Conservation (phyloP, 2,113 vertebrate species). For the Ophthalmolycus amberensis region DNA sequence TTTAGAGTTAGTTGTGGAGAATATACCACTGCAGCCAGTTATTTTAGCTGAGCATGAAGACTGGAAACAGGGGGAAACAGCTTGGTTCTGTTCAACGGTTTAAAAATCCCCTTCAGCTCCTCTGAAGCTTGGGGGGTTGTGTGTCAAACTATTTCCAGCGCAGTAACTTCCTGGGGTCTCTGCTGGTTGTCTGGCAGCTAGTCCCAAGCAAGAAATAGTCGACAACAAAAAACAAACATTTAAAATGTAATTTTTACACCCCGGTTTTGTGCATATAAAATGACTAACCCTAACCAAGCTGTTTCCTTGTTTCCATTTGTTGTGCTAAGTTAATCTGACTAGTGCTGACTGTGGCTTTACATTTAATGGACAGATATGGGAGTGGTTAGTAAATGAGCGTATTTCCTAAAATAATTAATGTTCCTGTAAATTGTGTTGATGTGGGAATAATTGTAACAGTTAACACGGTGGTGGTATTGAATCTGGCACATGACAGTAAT, state of each 20-base stretch:
- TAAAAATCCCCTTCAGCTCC: background rate
- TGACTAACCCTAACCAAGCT: background rate
- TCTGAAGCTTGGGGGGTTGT: background rate
- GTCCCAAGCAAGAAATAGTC: background rate
- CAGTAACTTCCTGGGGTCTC: background rate
- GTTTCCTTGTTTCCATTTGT: background rate
- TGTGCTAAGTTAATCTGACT: background rate
- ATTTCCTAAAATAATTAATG: background rate
- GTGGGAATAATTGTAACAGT: background rate
- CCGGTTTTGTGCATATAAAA: background rate
- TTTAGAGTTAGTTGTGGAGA: background rate
- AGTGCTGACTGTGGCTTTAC: background rate
- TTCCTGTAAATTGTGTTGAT: background rate
- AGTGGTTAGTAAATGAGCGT: background rate
- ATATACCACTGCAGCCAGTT: background rate
- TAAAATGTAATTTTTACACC: background rate
- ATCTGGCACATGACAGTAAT: background rate
- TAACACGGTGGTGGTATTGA: conserved; percentile 1
- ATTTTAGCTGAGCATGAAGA: background rate
- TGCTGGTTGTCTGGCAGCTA: background rate
- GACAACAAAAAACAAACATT: background rate
- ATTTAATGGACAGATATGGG: background rate
- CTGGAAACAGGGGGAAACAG: background rate
- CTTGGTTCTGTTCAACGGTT: background rate
- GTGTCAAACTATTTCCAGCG: background rate